These are phyloP conservation scores for Pedionomus torquatus DNA, from an alignment of 2,113 vertebrate species.

Conservation along the genomic window DNA sequence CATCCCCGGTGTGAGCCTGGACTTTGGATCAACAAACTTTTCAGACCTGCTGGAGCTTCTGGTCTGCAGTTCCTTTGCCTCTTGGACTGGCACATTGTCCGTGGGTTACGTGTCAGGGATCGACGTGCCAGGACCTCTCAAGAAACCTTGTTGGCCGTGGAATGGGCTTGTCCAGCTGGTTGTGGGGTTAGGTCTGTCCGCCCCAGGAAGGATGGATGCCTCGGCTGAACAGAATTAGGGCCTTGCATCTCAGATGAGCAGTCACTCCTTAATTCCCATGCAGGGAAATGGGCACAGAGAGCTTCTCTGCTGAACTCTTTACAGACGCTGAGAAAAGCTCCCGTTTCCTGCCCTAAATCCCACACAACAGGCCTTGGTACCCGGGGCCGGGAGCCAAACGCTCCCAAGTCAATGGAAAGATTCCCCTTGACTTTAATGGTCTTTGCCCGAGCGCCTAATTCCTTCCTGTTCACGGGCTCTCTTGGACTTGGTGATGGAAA, in stretches of 20 bases:
- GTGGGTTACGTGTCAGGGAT: too few species aligned
- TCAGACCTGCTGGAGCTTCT: too few species aligned
- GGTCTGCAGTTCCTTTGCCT: too few species aligned
- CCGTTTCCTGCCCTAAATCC: slow-evolving; percentile 20
- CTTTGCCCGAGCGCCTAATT: slow-evolving; percentile 38
- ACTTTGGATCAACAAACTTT: too few species aligned
- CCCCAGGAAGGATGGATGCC: not conserved
- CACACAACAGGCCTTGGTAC: not conserved
- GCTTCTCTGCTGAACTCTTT: not conserved
- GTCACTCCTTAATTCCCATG: not conserved
- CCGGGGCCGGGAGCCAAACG: not conserved
- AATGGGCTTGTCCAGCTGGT: not conserved
- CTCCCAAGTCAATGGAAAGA: slow-evolving; percentile 36
- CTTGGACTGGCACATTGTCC: too few species aligned
- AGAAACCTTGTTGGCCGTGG: not conserved
- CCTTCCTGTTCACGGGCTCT: slow-evolving; percentile 30
- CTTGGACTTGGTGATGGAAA: slow-evolving; percentile 21
- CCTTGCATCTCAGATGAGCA: not conserved
- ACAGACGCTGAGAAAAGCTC: not conserved
- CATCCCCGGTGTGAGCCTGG: too few species aligned
- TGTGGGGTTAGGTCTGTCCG: not conserved
- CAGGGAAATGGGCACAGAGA: not conserved
- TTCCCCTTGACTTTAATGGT: slow-evolving; percentile 21
- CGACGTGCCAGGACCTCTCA: fast-evolving
- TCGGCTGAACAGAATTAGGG: not conserved